Evolutionary conservation across 2,888 invertebrate species (phyloP).

Genomic region (Phymatocera aterrima): DNA sequence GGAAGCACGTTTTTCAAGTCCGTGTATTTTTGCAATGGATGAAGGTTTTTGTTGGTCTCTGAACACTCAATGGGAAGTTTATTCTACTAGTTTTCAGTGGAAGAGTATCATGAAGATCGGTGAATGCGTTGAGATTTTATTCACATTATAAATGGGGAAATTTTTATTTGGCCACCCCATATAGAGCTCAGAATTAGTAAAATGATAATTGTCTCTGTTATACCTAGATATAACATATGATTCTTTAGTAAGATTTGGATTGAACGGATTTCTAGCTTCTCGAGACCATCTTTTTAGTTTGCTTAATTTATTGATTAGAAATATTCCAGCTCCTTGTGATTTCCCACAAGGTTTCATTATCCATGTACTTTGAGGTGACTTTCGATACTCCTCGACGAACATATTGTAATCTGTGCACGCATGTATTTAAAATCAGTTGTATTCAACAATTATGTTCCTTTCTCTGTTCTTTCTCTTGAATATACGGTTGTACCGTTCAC

Average conservation of each 20-base stretch:
- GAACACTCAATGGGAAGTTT: no score
- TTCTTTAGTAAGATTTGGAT: constrained; percentile 90
- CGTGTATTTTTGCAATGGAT: no score
- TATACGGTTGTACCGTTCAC: constrained; percentile 60
- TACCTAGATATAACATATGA: constrained; percentile 96
- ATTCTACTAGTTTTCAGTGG: no score
- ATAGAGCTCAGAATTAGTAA: no score
- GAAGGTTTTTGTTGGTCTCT: no score
- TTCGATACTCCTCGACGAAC: constrained; percentile 97
- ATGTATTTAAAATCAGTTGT: constrained; percentile 41
- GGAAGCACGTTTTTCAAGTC: no score
- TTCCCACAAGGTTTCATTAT: constrained; percentile 98
- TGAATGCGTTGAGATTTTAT: no score
- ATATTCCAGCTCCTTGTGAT: constrained; percentile 96
- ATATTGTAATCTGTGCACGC: constrained; percentile 94
- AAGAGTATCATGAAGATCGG: no score
- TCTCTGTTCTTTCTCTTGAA: background rate
- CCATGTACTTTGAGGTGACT: constrained; percentile 96
- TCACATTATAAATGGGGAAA: no score
- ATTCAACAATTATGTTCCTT: constrained; percentile 11
- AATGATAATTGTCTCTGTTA: no score
- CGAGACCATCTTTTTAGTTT: constrained; percentile 94
- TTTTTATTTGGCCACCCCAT: no score
- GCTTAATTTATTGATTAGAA: constrained; percentile 95
- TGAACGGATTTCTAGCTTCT: constrained; percentile 90